Evolutionary conservation across 2,888 invertebrate species (phyloP), one percentile per base, ranked within the genome.

Genomic region (Pollenia griseotomentosa): DNA sequence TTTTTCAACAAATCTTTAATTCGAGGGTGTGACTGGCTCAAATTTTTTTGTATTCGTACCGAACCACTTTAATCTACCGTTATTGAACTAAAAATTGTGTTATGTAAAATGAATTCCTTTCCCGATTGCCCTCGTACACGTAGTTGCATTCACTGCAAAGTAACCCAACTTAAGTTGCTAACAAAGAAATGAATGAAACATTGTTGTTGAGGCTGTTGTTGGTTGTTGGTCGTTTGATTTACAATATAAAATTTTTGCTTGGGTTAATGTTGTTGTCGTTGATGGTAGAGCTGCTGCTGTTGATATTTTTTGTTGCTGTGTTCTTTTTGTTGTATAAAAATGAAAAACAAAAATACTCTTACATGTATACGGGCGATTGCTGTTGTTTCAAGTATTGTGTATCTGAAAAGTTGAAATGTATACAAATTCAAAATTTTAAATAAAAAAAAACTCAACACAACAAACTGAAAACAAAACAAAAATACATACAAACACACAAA

Each of bases 381-480:
- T 78, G 65, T 48, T 71, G 59, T 70, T 70, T 55, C 65, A 74
- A 57, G 46, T 57, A 63, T 77, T 83, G 83, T 85, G 79, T 80
- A 85, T 85, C 74, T 75, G 68, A 80, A 70, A 55, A 74, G 74
- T 80, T 74, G 65, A 80, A 85, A 74, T 80, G 84, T 85, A 80
- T 80, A 78, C 65, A 82, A 81, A 61, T 59, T 48, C 19, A 66
- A 66, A 63, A 77, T 33, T 33, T 33, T 66, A 46, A 48, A 78
- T 53, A 63, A 33, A 80, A 33, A 48, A 51, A 55, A 61, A 3
- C 48, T 46, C 10, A 48, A 68, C n/a, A 40, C 14, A 68, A 75
- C 53, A 70, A 70, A 82, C 42, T 74, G 66, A 82, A 82, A 59
- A 74, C 73, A 81, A 75, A 75, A 83, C 68, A 81, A 73, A 65